Conservation (phyloP, 1,140 invertebrate genomes). For the Gonioctena quinquepunctata region DNA sequence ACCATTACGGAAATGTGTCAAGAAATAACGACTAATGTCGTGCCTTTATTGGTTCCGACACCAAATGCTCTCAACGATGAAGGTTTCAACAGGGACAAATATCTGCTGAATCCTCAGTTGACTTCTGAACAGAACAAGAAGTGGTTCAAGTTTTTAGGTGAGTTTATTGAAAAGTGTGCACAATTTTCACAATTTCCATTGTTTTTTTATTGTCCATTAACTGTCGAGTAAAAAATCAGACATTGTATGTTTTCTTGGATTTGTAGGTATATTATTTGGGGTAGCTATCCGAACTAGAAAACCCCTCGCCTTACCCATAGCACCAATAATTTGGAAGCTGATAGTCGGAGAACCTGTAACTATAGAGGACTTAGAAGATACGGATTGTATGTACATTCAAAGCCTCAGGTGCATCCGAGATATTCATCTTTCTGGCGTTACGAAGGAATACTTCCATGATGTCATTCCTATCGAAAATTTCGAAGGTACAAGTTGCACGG, state of each 20-base stretch:
- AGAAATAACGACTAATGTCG: constrained; percentile 59
- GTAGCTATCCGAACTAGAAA: constrained; percentile 65
- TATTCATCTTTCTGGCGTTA: constrained; percentile 64
- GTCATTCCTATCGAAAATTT: constrained; percentile 69
- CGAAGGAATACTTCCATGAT: constrained; percentile 68
- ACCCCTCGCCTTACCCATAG: constrained; percentile 66
- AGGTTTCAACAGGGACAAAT: constrained; percentile 68
- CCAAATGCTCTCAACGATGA: constrained; percentile 63
- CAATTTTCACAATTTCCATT: not conserved
- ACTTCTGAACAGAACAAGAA: constrained; percentile 59
- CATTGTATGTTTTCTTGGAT: not conserved
- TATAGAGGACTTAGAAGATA: constrained; percentile 69
- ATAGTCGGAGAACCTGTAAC: constrained; percentile 64
- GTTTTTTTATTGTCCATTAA: not conserved
- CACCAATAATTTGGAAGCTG: constrained; percentile 70
- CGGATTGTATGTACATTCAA: constrained; percentile 67
- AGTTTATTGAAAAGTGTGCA: constrained; percentile 31
- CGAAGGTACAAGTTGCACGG: constrained; percentile 66
- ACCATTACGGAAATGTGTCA: constrained; percentile 74
- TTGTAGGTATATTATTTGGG: constrained; percentile 62
- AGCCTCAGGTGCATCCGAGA: constrained; percentile 64
- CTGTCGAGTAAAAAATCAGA: too few relatives aligned
- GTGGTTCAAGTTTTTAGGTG: constrained; percentile 66
- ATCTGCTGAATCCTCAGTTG: constrained; percentile 66
- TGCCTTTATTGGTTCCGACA: constrained; percentile 62